Evolutionary conservation across 2,113 vertebrate genomes (phyloP).

Genomic region (Pluvialis apricaria): DNA sequence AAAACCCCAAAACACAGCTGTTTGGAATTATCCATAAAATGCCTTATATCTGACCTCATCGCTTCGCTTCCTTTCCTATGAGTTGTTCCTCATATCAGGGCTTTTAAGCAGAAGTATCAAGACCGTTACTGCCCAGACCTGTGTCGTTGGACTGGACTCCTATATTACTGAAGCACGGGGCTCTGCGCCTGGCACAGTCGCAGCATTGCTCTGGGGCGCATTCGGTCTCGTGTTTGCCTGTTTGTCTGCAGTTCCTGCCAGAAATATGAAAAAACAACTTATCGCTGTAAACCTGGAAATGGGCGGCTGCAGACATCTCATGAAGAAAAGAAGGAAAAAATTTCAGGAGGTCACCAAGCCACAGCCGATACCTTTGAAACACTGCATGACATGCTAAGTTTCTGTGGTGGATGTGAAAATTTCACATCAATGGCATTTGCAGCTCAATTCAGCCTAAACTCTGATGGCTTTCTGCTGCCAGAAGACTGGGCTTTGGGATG

Average conservation of each 20-base stretch:
- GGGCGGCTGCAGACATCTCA: not conserved
- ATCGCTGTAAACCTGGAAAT: not conserved
- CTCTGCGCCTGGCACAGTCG: not conserved
- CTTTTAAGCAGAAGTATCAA: not conserved
- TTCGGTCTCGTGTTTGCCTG: not conserved
- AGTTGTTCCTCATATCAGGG: not conserved
- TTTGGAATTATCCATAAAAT: not conserved
- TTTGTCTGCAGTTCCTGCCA: not conserved
- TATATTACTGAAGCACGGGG: fast-evolving
- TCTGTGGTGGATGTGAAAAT: not conserved
- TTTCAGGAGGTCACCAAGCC: not conserved
- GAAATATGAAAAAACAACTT: not conserved
- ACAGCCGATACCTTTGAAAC: not conserved
- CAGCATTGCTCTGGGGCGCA: not conserved
- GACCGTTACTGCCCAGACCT: not conserved
- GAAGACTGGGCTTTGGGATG: not conserved
- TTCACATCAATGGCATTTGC: not conserved
- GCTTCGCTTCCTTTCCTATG: not conserved
- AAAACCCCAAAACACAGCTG: not conserved
- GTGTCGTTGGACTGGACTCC: not conserved
- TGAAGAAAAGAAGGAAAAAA: not conserved
- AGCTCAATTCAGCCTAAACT: not conserved
- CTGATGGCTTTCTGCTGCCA: not conserved
- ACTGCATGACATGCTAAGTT: not conserved
- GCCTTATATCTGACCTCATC: not conserved